These are phyloP conservation scores for Sterrhoptilus dennistouni DNA, from an alignment of 2,113 vertebrate species.

Conservation along the genomic window DNA sequence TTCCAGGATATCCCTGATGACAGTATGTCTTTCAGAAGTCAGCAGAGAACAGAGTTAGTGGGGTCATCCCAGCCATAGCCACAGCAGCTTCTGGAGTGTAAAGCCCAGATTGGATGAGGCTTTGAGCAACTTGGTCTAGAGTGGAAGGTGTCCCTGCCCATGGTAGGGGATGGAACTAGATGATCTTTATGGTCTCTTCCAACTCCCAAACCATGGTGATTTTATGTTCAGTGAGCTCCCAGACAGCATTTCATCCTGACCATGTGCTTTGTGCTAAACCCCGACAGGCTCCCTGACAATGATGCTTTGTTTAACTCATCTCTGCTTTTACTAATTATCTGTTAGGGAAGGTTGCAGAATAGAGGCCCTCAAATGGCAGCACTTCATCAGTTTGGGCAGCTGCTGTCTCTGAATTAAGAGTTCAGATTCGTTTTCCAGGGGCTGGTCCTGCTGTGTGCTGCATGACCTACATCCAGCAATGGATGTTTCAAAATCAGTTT, in stretches of 20 bases:
- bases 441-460: background rate
- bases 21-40: background rate
- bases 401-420: background rate
- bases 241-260: background rate
- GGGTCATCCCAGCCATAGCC: background rate
- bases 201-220: background rate
- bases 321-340: conserved; percentile 4
- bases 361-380: conserved; percentile 43
- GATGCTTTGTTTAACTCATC: background rate
- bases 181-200: background rate
- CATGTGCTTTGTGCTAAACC: background rate
- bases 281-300: background rate
- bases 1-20: background rate
- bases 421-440: conserved; percentile 33
- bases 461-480: conserved; percentile 21
- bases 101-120: background rate
- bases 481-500: background rate
- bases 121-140: background rate
- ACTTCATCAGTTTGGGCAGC: conserved; percentile 23
- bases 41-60: background rate
- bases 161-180: background rate
- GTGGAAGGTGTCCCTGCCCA: background rate
- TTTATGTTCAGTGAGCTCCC: background rate
- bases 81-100: background rate
- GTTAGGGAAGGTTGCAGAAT: background rate